A percentile compares a stretch with the other conserved stretches of the same genome.
Conservation (phyloP, 2,888 invertebrate genomes). For the Endotricha flammealis region DNA sequence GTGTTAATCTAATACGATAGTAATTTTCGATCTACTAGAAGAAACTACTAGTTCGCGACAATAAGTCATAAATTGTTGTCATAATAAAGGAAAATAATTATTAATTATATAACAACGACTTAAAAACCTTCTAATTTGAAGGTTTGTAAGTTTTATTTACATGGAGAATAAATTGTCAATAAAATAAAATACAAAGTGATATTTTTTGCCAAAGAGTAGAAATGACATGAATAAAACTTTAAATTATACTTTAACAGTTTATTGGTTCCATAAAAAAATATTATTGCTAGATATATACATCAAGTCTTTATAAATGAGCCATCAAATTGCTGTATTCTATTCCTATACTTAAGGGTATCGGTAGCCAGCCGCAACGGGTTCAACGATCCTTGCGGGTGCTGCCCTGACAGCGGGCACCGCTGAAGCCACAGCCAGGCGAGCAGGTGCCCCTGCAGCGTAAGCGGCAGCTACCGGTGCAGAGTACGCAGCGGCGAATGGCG, state of each 20-base stretch:
- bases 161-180: too few relatives aligned
- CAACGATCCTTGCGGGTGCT: conserved; percentile 81
- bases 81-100: too few relatives aligned
- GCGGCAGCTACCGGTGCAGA: conserved; percentile 30
- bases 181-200: too few relatives aligned
- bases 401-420: conserved; percentile 75
- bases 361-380: conserved; percentile 61
- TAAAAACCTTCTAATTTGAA: too few relatives aligned
- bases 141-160: too few relatives aligned
- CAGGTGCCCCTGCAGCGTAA: conserved; percentile 44
- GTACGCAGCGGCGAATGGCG: conserved; percentile 23
- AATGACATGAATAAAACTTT: too few relatives aligned
- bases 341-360: conserved; percentile 48
- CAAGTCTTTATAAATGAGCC: conserved; percentile 55
- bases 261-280: conserved; percentile 34
- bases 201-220: too few relatives aligned
- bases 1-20: too few relatives aligned
- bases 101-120: too few relatives aligned
- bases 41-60: too few relatives aligned
- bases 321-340: conserved; percentile 34
- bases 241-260: conserved; percentile 1
- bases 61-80: too few relatives aligned
- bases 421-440: conserved; percentile 81
- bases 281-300: conserved; percentile 54
- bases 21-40: too few relatives aligned